Evolutionary conservation across 2,888 invertebrate species (phyloP), one percentile per base, ranked within the genome.

Genomic region (Philaethria dido): DNA sequence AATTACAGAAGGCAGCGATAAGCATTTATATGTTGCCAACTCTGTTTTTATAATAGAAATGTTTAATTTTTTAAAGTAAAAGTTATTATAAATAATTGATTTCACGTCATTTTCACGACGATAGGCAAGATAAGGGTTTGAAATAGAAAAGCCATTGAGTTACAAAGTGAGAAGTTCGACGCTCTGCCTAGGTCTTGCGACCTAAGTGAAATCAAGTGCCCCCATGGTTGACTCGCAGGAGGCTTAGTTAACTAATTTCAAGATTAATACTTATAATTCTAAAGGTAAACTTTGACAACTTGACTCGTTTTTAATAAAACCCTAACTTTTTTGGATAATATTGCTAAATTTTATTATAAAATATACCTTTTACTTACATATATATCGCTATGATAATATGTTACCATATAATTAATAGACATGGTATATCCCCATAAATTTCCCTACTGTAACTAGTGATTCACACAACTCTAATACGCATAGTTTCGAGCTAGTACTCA

Each of bases 401-500:
- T 25, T 55, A 45, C 44, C 33, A 20, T 54, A 66, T 59, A 62
- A 69, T 47, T 63, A 66, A 69, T 69, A 33, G 29, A 57, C 47
- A 29, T 54, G 59, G 50, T 20, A 50, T 63, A 45, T 22, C 55
- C 25, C 55, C 11, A 63, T 57, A 63, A 50, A 69, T 62, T 61
- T 57, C 55, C 50, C 61, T 29, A 39, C 44, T 16, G 54, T 50
- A 60, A 45, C 55, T 64, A 69, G 67, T 69, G 69, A 69, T 61
- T 61, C 66, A 69, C 61, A 29, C 42, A 60, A 36, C 36, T 44
- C 63, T 69, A 69, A 69, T 64, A 61, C 67, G 60, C 60, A 63
- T 69, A 64, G 64, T 67, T 69, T 57, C 42, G 50, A 69, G 61
- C 61, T 64, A 64, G 48, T 39, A 61, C 36, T 64, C 61, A 57